Base-by-base conservation (phyloP, 1,140 invertebrate genomes). In the Atta texana region DNA sequence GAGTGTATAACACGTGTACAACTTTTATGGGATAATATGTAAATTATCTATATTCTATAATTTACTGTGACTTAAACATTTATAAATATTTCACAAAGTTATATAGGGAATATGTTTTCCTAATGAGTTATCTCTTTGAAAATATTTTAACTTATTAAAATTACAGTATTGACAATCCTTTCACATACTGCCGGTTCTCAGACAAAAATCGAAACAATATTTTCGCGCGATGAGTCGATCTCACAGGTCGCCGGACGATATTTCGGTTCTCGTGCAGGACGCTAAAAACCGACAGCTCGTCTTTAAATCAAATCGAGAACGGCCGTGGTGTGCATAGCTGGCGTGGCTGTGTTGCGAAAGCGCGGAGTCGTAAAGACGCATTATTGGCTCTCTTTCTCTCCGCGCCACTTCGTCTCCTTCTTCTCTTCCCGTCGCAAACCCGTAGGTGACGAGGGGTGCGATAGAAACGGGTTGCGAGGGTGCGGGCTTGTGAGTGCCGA, bases 321-420 rank as follows among this genome's bases (percentile, higher is more conserved):
- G 64, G 61, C 49, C 75, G 61, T 69, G 64, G n/a, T 31, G 82
- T 77, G 78, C 69, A 76, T 74, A 78, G 71, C 55, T 74, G 78
- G 78, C 85, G 28, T 68, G 71, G 75, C 80, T 77, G 63, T 87
- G 88, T 78, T 76, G 68, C 68, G 63, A 84, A 53, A 89, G 74
- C 86, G 81, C 49, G 75, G 88, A 89, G 74, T 81, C 90, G 88
- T 91, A 86, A 91, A 89, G 87, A 91, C 72, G 86, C 85, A 77
- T 89, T 88, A 91, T 89, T 88, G 88, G 88, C 88, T 89, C 63
- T 61, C 75, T 64, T 57, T 66, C 71, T 59, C 76, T 80, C 24
- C 44, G 59, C 53, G 39, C 69, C 72, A 34, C 44, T 64, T 28
- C 61, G 71, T 55, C 86, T 68, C 57, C 18, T 12, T 61, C 28